phyloP scores from a whole-genome alignment of 2,888 invertebrate species.

The Folsomia candida region DNA sequence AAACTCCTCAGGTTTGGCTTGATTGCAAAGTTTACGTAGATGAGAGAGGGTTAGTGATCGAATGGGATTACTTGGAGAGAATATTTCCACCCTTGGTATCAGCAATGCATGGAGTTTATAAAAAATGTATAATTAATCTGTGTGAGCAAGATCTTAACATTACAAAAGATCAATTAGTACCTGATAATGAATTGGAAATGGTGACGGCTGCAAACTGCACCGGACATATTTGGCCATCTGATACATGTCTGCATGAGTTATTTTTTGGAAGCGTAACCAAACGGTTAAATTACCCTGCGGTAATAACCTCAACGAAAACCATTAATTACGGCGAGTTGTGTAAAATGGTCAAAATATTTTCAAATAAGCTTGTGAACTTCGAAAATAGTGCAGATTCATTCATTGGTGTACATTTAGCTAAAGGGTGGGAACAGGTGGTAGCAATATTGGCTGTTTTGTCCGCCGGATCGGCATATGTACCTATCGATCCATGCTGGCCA shows the following conservation, averaged over 20 bases:
- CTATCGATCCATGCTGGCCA: neutral
- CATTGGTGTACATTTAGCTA: neutral
- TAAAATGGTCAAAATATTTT: neutral
- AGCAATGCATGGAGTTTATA: neutral
- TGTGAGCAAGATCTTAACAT: neutral
- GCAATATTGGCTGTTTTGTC: neutral
- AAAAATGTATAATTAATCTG: neutral
- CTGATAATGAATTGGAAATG: neutral
- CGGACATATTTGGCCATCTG: neutral
- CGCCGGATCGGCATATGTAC: neutral
- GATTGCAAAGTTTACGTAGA: conserved; percentile 9
- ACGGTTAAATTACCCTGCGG: neutral
- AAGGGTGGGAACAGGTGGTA: conserved; percentile 2
- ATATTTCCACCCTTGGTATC: neutral
- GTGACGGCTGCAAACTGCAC: neutral
- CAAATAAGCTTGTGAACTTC: neutral
- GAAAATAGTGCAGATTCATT: neutral
- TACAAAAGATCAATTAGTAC: neutral
- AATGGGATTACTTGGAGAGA: conserved; percentile 6
- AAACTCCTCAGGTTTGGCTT: neutral
- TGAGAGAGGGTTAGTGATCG: neutral
- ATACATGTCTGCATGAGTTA: neutral
- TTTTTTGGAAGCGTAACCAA: neutral
- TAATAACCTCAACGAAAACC: neutral
- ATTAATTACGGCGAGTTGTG: neutral